phyloP scores from a whole-genome alignment of 2,797 vertebrate genomes.

The Gorsachius magnificus region DNA sequence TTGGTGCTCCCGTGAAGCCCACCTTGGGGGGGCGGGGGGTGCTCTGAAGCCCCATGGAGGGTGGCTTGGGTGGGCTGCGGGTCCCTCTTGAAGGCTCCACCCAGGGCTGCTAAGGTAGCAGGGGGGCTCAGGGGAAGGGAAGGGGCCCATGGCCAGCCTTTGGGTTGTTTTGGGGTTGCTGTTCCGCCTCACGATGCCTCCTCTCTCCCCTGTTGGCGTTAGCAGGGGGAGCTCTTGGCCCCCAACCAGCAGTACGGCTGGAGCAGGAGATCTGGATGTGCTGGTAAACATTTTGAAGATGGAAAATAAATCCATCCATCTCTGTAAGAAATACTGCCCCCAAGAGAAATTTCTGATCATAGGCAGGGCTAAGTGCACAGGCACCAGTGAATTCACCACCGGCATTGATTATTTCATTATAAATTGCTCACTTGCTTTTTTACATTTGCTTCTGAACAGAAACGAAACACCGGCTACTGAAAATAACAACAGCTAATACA shows the following conservation, averaged over 20 bases:
- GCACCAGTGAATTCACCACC: slow-evolving; percentile 14
- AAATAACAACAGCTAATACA: slow-evolving; percentile 50
- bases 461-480: slow-evolving; percentile 50
- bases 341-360: slow-evolving; percentile 65
- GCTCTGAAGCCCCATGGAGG: not conserved
- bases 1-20: not conserved
- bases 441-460: slow-evolving; percentile 51
- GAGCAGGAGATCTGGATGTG: not conserved
- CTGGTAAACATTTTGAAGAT: slow-evolving; percentile 31
- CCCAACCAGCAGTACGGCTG: not conserved
- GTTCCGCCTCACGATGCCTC: not conserved
- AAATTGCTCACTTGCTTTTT: slow-evolving; percentile 56
- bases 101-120: fast-evolving
- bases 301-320: slow-evolving; percentile 62
- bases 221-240: not conserved
- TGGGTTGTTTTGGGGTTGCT: not conserved
- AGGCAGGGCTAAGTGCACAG: slow-evolving; percentile 51
- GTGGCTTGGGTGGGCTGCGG: not conserved
- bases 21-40: too few relatives aligned
- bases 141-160: not conserved
- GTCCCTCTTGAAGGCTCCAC: not conserved
- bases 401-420: slow-evolving; percentile 60
- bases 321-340: slow-evolving; percentile 67
- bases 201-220: not conserved
- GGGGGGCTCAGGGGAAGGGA: not conserved